Evolutionary conservation across 2,888 invertebrate genomes (phyloP).

Genomic region (Tiliacea aurago): DNA sequence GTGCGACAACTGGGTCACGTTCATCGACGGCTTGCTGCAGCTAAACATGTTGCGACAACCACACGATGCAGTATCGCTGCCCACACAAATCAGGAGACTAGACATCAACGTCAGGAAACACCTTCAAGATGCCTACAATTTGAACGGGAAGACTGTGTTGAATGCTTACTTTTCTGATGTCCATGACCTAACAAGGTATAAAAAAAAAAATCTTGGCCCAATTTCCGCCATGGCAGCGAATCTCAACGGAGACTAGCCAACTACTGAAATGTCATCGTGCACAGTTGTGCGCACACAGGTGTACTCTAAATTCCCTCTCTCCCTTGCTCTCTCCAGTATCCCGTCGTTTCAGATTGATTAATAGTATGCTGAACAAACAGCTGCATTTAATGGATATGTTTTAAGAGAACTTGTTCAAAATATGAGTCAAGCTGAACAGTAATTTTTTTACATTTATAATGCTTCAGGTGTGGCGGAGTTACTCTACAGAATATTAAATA

Average conservation of each 20-base stretch:
- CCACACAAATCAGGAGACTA: conserved; percentile 81
- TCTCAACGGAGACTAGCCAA: background rate
- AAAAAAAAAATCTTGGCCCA: background rate
- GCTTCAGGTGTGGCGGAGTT: conserved; percentile 28
- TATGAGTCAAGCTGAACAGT: background rate
- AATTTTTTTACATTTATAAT: background rate
- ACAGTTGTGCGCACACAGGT: background rate
- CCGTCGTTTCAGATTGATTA: background rate
- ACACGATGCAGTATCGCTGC: conserved; percentile 91
- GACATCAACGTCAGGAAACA: conserved; percentile 63
- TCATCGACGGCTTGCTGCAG: conserved; percentile 95
- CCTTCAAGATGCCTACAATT: conserved; percentile 30
- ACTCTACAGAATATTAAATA: conserved; percentile 21
- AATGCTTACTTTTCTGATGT: conserved; percentile 22
- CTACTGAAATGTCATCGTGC: background rate
- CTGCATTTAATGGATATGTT: too few relatives aligned
- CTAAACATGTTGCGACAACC: conserved; percentile 91
- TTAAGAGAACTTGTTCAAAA: background rate
- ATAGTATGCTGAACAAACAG: background rate
- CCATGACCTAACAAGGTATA: conserved; percentile 16
- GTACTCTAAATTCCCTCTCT: background rate
- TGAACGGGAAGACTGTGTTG: conserved; percentile 28
- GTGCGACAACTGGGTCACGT: conserved; percentile 90
- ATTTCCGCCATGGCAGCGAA: background rate
- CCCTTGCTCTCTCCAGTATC: background rate